These are phyloP conservation scores for Tiliacea aurago DNA, from an alignment of 2,888 invertebrate species.

Conservation along the genomic window DNA sequence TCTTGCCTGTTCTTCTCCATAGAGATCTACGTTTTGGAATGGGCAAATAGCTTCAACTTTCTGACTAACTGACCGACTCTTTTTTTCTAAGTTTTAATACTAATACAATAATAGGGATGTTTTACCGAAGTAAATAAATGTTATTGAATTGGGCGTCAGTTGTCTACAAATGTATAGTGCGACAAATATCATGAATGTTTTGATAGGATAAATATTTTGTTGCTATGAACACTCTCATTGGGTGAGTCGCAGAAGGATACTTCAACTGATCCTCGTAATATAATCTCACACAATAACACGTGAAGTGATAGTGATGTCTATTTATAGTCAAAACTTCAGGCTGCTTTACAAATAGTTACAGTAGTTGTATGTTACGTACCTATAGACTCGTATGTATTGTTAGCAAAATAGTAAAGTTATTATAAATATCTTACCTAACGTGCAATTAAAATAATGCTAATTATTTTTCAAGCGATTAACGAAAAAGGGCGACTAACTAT, in stretches of 20 bases:
- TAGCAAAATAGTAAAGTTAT: background rate
- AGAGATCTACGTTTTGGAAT: no score
- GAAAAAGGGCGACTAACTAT: no score
- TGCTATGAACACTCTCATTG: background rate
- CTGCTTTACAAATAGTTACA: background rate
- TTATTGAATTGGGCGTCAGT: no score
- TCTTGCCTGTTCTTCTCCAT: no score
- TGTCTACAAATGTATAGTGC: background rate
- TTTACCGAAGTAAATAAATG: no score
- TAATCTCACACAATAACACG: constrained; percentile 24
- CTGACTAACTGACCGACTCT: no score
- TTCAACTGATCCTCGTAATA: background rate
- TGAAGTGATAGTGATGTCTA: constrained; percentile 4
- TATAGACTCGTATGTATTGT: background rate
- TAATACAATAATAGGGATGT: no score
- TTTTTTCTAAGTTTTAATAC: no score
- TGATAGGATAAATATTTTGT: constrained; percentile 9
- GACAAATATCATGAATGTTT: constrained; percentile 8
- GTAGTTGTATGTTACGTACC: no score
- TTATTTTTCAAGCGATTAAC: no score
- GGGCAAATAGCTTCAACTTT: no score
- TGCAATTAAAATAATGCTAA: constrained; percentile 6
- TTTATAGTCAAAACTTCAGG: constrained; percentile 5
- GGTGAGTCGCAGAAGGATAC: background rate
- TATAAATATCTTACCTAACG: background rate